A percentile compares a stretch with the other conserved stretches of the same genome.
Conservation (phyloP, 2,113 vertebrate species). For the Oriolus oriolus region DNA sequence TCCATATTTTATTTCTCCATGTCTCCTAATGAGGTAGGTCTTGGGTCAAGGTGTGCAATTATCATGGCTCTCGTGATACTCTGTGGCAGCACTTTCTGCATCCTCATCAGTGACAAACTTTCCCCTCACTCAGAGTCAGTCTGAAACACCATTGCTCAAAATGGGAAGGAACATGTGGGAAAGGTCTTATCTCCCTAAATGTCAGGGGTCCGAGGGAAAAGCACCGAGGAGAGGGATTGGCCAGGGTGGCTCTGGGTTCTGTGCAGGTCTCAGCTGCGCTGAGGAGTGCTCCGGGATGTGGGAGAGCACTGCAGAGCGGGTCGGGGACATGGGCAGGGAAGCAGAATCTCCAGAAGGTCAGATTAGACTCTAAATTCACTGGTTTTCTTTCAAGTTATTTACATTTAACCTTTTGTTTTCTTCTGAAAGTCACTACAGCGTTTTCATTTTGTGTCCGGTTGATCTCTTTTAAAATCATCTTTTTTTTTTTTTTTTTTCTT, state of each 20-base stretch:
- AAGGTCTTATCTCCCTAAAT: not conserved
- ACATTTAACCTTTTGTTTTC: not conserved
- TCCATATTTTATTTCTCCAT: not conserved
- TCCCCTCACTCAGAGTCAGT: not conserved
- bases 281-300: not conserved
- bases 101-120: not conserved
- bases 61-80: fast-evolving
- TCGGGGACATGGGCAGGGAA: not conserved
- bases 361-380: not conserved
- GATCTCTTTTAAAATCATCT: not conserved
- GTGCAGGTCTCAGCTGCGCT: not conserved
- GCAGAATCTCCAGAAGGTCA: not conserved
- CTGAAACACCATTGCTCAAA: not conserved
- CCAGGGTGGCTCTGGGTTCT: not conserved
- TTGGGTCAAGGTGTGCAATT: not conserved
- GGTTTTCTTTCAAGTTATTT: not conserved
- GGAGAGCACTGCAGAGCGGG: not conserved
- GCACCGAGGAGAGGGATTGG: not conserved
- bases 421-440: not conserved
- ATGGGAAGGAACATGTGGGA: not conserved
- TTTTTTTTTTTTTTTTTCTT: not conserved
- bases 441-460: not conserved
- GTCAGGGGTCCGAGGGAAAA: not conserved
- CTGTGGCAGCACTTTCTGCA: not conserved
- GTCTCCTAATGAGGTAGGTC: not conserved